Base-by-base conservation (phyloP, 2,113 vertebrate species). In the Naja naja region DNA sequence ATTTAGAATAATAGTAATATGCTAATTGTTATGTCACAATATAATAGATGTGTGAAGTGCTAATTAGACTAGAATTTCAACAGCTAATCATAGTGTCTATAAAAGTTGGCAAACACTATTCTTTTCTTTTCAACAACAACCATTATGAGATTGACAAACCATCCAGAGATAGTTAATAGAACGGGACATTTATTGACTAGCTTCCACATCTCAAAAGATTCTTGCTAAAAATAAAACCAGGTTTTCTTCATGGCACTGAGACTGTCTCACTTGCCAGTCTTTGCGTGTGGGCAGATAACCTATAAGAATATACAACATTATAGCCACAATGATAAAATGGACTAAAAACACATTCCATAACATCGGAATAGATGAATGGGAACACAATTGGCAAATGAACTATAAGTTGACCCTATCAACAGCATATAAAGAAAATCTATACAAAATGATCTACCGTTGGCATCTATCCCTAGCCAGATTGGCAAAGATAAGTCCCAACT, bases 201-300 rank as follows among this genome's bases (percentile, higher is more conserved):
- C 97, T 97, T 97, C 95, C 96, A 97, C 96, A 96, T 96, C 97
- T 96, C 89, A 93, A 87, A 89, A 1, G 47, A 94, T 96, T 96
- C 97, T 98, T 98, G 95, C 97, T 97, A 97, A 97, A 98, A 98
- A 95, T 91, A 95, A 96, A 96, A 93, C 95, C 96, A 94, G 94
- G 92, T 95, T 95, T 97, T 94, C 64, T 93, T 92, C 69, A 87
- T 95, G 95, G 52, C 96, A 97, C 95, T 94, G 97, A 97, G 95
- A 94, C 92, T 94, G 95, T 93, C 94, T 94, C 95, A 74, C 11
- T 88, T 91, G 93, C 95, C 25, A 1, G 60, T 93, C 89, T 0
- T 74, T 87, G 90, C 14, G 39, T 3, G 1, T 95, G 96, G 96
- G 95, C 96, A 96, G 93, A 95, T 96, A 92, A 93, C 94, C 95